These are phyloP conservation scores for Acromyrmex echinatior DNA, from an alignment of 1,140 invertebrate genomes.

Conservation along the genomic window DNA sequence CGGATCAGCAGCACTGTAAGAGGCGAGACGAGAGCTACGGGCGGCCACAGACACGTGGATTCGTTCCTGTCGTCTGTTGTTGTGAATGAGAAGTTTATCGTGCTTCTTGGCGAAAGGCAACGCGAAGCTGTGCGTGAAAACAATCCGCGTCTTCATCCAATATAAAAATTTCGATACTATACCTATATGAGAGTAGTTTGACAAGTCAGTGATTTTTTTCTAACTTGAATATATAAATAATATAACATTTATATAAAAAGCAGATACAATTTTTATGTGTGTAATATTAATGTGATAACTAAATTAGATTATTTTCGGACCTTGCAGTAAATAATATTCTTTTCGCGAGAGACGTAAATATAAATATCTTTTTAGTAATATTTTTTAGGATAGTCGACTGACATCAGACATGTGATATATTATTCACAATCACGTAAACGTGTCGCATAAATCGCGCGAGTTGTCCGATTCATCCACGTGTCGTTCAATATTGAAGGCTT, in stretches of 20 bases:
- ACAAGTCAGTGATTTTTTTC: too few species aligned
- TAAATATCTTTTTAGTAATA: background rate
- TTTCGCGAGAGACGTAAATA: background rate
- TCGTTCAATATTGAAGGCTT: background rate
- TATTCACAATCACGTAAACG: constrained; percentile 20
- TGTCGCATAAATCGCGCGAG: constrained; percentile 33
- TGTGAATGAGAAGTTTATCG: constrained; percentile 55
- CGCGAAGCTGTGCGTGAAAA: constrained; percentile 28
- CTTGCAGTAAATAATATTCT: background rate
- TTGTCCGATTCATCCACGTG: constrained; percentile 27
- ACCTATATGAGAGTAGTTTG: background rate
- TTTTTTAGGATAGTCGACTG: background rate
- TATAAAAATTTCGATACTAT: constrained; percentile 29
- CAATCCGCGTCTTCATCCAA: constrained; percentile 45
- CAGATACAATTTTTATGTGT: background rate
- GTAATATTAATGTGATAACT: background rate
- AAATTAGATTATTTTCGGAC: background rate
- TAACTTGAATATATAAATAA: background rate
- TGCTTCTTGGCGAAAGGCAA: constrained; percentile 24
- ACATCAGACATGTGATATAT: background rate
- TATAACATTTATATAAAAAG: background rate
- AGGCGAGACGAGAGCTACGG: constrained; percentile 39
- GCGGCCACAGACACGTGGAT: constrained; percentile 56
- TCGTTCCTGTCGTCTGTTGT: constrained; percentile 54
- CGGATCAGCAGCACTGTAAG: constrained; percentile 64